Conservation (phyloP, 2,888 invertebrate species). For the Sycophila texana region DNA sequence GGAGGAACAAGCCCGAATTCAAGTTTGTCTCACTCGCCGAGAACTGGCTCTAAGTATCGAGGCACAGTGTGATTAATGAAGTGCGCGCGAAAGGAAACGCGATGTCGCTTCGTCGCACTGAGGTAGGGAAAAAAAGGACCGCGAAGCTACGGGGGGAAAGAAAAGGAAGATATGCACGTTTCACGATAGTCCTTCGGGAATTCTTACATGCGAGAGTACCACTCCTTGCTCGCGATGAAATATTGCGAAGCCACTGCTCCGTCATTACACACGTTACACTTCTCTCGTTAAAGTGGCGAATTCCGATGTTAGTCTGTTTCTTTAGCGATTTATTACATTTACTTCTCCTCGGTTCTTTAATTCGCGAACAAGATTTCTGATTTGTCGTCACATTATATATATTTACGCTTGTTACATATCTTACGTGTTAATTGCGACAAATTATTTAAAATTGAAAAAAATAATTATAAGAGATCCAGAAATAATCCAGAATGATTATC, state of each 20-base stretch:
- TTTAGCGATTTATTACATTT: constrained; percentile 21
- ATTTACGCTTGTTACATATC: too few relatives aligned
- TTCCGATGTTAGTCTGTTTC: not conserved
- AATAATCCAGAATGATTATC: too few relatives aligned
- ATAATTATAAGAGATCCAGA: too few relatives aligned
- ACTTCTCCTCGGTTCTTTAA: too few relatives aligned
- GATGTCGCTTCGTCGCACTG: constrained; percentile 41
- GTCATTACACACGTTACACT: constrained; percentile 31
- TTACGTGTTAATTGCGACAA: too few relatives aligned
- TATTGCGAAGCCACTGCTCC: constrained; percentile 27
- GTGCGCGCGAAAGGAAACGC: constrained; percentile 24
- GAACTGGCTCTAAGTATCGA: constrained; percentile 27
- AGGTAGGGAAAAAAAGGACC: constrained; percentile 15
- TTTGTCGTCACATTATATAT: too few relatives aligned
- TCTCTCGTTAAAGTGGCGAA: constrained; percentile 36
- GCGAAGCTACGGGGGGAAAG: constrained; percentile 11
- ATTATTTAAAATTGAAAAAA: too few relatives aligned
- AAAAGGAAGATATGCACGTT: constrained; percentile 9
- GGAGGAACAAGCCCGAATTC: constrained; percentile 17
- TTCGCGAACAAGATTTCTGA: not conserved
- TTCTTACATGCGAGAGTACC: constrained; percentile 49
- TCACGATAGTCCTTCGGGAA: constrained; percentile 10
- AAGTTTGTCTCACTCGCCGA: constrained; percentile 18
- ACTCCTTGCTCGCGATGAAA: constrained; percentile 52
- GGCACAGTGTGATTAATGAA: constrained; percentile 47